These are phyloP conservation scores for Takifugu rubripes DNA, from an alignment of 2,797 vertebrate species.

Conservation along the genomic window DNA sequence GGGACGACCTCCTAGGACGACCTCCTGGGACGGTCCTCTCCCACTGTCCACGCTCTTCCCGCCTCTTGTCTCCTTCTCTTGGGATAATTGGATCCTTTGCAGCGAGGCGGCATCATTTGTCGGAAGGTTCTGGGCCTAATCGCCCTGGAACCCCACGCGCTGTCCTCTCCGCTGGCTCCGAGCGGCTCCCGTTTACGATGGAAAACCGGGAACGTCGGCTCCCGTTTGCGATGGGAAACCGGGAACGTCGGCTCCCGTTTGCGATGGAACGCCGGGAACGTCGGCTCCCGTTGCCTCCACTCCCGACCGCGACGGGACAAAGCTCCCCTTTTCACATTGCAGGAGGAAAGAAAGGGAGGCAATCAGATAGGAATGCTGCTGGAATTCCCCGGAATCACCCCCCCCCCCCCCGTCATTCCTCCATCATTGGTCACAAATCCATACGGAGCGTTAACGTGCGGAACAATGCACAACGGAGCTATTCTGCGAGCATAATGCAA, in stretches of 20 bases:
- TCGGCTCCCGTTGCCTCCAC: too few species aligned
- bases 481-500: constrained; percentile 70
- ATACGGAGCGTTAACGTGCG: constrained; percentile 50
- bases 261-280: too few species aligned
- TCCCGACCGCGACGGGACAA: background rate
- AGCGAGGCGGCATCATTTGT: background rate
- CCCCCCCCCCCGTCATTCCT: constrained; percentile 13
- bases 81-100: constrained; percentile 12
- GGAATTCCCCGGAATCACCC: constrained; percentile 68
- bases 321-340: background rate
- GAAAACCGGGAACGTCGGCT: too few species aligned
- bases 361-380: constrained; percentile 62
- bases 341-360: constrained; percentile 16
- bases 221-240: too few species aligned
- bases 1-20: too few species aligned
- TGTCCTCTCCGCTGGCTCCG: background rate
- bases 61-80: constrained; percentile 8
- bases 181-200: background rate
- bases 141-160: constrained; percentile 29
- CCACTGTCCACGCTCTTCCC: background rate
- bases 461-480: constrained; percentile 66
- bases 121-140: constrained; percentile 11
- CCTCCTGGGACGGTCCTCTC: background rate
- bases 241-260: too few species aligned
- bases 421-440: constrained; percentile 48